These are phyloP conservation scores for Scolopax rusticola DNA, from an alignment of 2,797 vertebrate genomes.

Conservation along the genomic window DNA sequence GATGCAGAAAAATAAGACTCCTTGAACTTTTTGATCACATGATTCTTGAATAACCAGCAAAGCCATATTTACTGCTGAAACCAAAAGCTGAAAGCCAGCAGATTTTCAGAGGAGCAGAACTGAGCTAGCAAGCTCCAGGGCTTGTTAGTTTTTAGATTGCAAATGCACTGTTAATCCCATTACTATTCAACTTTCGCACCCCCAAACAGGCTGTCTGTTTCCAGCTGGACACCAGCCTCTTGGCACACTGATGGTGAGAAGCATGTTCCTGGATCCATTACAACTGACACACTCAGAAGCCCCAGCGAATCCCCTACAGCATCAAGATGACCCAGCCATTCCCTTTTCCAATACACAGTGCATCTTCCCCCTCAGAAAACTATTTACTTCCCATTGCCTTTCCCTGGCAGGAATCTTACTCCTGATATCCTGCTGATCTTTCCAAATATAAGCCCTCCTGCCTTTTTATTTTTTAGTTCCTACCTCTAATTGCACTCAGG, in stretches of 20 bases:
- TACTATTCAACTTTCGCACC: neutral
- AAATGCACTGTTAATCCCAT: neutral
- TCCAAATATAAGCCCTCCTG: neutral
- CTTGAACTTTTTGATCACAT: neutral
- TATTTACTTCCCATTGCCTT: neutral
- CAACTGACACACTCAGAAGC: fast-evolving
- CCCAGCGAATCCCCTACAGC: neutral
- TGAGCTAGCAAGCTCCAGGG: neutral
- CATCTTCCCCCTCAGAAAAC: neutral
- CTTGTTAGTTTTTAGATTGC: neutral
- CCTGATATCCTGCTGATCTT: neutral
- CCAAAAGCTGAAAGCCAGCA: neutral
- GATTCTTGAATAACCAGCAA: neutral
- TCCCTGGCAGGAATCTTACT: neutral
- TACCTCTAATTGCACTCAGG: neutral
- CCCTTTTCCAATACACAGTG: neutral
- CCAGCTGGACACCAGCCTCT: neutral
- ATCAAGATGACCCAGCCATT: neutral
- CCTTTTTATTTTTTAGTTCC: neutral
- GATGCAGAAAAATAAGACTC: neutral
- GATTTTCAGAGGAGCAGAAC: neutral
- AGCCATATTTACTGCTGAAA: neutral
- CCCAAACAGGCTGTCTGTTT: neutral
- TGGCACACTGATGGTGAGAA: fast-evolving
- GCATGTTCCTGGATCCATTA: neutral